A percentile compares a stretch with the other conserved stretches of the same genome.
Conservation (phyloP, 2,888 invertebrate species). For the Acanthoscelides obtectus region DNA sequence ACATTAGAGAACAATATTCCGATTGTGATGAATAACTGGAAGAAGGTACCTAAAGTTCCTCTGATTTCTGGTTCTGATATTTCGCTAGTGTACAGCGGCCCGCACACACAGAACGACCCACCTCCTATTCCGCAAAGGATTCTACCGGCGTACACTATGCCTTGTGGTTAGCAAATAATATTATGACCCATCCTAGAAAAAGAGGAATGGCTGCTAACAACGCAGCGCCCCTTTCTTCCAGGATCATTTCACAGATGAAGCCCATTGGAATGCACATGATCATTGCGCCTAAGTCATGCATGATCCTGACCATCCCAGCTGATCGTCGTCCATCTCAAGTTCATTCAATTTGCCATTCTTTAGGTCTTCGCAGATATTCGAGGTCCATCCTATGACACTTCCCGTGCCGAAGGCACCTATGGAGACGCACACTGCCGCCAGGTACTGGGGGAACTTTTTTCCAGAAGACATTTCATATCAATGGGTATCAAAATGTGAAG, state of each 20-base stretch:
- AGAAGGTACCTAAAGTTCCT: constrained; percentile 77
- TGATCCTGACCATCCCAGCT: constrained; percentile 65
- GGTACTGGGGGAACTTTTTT: constrained; percentile 37
- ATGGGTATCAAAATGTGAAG: too few relatives aligned
- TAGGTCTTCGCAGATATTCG: constrained; percentile 58
- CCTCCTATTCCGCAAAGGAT: constrained; percentile 67
- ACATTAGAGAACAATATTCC: constrained; percentile 77
- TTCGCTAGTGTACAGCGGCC: constrained; percentile 82
- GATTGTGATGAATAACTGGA: constrained; percentile 77
- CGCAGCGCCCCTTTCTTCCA: constrained; percentile 70
- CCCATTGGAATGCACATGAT: constrained; percentile 70
- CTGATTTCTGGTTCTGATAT: constrained; percentile 78
- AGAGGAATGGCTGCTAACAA: constrained; percentile 62
- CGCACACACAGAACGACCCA: constrained; percentile 79
- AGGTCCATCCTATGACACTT: constrained; percentile 72
- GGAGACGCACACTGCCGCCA: too few relatives aligned
- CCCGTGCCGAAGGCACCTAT: constrained; percentile 61
- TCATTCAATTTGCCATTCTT: constrained; percentile 45
- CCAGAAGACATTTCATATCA: too few relatives aligned
- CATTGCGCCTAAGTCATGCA: constrained; percentile 68
- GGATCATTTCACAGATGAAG: constrained; percentile 34
- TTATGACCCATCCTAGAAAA: constrained; percentile 66
- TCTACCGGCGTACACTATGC: constrained; percentile 59
- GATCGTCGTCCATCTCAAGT: constrained; percentile 41
- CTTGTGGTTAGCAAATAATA: constrained; percentile 61